Evolutionary conservation across 2,797 vertebrate genomes (phyloP).

Genomic region (Coccyzus lansbergi): DNA sequence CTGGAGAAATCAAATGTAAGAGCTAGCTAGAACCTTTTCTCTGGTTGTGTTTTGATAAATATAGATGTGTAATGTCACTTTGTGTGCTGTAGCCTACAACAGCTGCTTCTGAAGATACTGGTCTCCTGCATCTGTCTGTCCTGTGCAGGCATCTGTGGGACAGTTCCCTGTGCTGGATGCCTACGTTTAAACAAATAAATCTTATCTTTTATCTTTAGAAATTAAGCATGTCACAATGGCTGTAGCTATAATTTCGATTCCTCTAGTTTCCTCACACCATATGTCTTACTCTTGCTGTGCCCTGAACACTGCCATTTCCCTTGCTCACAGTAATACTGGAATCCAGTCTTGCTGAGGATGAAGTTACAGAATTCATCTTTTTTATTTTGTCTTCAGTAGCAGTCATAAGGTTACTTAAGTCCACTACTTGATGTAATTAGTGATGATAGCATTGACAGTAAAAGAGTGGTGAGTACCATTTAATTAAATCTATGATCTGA

Average conservation of each 20-base stretch:
- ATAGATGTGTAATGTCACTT: not conserved
- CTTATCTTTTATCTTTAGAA: not conserved
- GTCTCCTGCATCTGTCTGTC: not conserved
- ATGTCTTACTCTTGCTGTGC: not conserved
- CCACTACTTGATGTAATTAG: not conserved
- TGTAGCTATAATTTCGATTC: not conserved
- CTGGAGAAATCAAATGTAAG: not conserved
- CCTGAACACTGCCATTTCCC: not conserved
- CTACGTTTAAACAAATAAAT: not conserved
- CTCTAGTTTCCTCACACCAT: not conserved
- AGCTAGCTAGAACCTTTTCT: not conserved
- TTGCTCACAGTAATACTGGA: not conserved
- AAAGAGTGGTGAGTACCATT: not conserved
- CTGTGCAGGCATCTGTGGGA: not conserved
- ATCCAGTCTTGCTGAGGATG: not conserved
- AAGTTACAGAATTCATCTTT: not conserved
- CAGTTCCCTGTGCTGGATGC: not conserved
- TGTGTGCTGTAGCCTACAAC: not conserved
- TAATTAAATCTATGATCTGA: constrained; percentile 3
- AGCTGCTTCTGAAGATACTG: not conserved
- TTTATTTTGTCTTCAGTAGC: not conserved
- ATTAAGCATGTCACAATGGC: not conserved
- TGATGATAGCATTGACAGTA: not conserved
- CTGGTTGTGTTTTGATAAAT: not conserved
- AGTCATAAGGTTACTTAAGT: not conserved